Evolutionary conservation across 2,888 invertebrate species (phyloP).

Genomic region (Lasioglossum oenotherae): DNA sequence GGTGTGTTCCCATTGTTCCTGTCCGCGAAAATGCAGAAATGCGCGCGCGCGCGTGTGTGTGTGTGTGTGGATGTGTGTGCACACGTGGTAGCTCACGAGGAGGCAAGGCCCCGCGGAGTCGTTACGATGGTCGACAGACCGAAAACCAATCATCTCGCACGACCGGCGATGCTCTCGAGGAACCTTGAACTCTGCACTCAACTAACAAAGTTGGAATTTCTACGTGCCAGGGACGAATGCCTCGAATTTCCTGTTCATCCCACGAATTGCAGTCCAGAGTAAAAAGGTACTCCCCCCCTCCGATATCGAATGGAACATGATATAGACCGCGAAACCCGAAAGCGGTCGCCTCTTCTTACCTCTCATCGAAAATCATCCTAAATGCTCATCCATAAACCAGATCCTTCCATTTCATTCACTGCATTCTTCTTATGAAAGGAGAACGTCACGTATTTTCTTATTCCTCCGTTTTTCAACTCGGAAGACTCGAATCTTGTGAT

Average conservation of each 20-base stretch:
- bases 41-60: neutral
- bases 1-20: slow-evolving; percentile 3
- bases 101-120: slow-evolving; percentile 26
- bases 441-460: neutral
- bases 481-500: too few species aligned
- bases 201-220: slow-evolving; percentile 43
- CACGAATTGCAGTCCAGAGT: slow-evolving; percentile 26
- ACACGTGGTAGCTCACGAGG: slow-evolving; percentile 9
- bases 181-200: slow-evolving; percentile 70
- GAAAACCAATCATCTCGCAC: slow-evolving; percentile 68
- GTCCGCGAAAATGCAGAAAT: slow-evolving; percentile 29
- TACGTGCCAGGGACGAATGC: slow-evolving; percentile 11
- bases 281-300: slow-evolving; percentile 15
- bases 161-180: slow-evolving; percentile 55
- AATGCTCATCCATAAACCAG: neutral
- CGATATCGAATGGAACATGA: slow-evolving; percentile 27
- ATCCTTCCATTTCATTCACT: neutral
- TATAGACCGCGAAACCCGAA: slow-evolving; percentile 15
- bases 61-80: neutral
- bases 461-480: neutral
- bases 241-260: slow-evolving; percentile 20
- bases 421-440: neutral
- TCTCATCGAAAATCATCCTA: neutral
- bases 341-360: neutral
- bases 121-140: slow-evolving; percentile 60